These are phyloP conservation scores for Nannospalax galili DNA, from an alignment of 2,113 vertebrate species.

Conservation along the genomic window DNA sequence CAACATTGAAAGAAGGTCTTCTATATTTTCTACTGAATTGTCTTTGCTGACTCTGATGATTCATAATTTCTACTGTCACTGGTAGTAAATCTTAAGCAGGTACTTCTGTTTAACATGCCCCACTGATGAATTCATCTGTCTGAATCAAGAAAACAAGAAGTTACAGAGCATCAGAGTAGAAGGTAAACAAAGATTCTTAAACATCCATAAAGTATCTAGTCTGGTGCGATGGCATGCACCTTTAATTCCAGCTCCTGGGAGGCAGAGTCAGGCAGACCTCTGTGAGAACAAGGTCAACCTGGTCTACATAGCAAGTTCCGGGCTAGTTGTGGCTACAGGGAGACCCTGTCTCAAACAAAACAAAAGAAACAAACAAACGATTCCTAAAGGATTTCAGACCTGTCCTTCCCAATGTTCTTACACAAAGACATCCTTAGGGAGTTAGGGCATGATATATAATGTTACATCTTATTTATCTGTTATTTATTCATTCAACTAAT, in stretches of 20 bases:
- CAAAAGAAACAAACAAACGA: too few relatives aligned
- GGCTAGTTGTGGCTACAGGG: too few relatives aligned
- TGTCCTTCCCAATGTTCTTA: neutral
- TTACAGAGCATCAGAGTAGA: neutral
- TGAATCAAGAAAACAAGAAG: neutral
- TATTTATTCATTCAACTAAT: neutral
- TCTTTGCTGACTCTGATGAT: neutral
- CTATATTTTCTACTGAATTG: neutral
- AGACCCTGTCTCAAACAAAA: too few relatives aligned
- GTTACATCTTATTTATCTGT: neutral
- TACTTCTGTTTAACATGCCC: neutral
- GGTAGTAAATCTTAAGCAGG: neutral
- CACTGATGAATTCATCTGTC: neutral
- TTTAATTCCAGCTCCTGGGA: too few relatives aligned
- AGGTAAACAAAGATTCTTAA: neutral
- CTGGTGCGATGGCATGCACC: too few relatives aligned
- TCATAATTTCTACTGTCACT: conserved; percentile 13
- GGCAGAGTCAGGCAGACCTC: too few relatives aligned
- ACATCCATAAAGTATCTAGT: too few relatives aligned
- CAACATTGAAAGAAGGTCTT: too few relatives aligned
- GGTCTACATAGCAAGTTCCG: too few relatives aligned
- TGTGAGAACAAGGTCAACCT: too few relatives aligned
- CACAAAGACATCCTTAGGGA: neutral
- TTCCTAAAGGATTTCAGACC: too few relatives aligned
- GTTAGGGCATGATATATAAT: neutral